phyloP scores from a whole-genome alignment of 2,888 invertebrate genomes.

The Pocota personata region DNA sequence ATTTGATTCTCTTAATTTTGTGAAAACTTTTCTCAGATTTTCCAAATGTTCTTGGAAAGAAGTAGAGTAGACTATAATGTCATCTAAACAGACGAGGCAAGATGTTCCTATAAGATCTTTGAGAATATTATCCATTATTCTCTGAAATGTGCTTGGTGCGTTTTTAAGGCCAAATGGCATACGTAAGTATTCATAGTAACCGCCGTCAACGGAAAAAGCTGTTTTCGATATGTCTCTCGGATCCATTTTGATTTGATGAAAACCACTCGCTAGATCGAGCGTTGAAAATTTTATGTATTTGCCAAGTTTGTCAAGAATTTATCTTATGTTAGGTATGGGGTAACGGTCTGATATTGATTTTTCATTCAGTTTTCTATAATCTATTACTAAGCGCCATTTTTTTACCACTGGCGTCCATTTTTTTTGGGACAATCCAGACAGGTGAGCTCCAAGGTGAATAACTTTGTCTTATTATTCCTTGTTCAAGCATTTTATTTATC shows the following conservation, averaged over 20 bases:
- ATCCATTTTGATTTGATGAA: constrained; percentile 77
- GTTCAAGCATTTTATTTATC: background rate
- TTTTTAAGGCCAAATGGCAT: too few relatives aligned
- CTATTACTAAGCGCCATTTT: too few relatives aligned
- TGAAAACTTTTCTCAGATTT: constrained; percentile 73
- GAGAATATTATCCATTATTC: constrained; percentile 35
- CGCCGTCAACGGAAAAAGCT: constrained; percentile 70
- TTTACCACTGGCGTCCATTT: too few relatives aligned
- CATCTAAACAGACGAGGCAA: constrained; percentile 75
- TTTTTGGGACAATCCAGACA: too few relatives aligned
- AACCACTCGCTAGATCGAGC: constrained; percentile 77
- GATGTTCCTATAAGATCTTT: constrained; percentile 48
- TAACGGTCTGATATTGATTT: too few relatives aligned
- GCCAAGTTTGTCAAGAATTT: too few relatives aligned
- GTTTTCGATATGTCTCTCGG: constrained; percentile 67
- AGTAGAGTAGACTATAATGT: constrained; percentile 76
- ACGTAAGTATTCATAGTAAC: constrained; percentile 69
- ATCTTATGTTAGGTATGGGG: too few relatives aligned
- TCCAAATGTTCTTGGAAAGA: constrained; percentile 76
- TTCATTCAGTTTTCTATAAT: too few relatives aligned
- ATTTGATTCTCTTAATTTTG: constrained; percentile 69
- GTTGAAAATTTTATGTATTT: constrained; percentile 79
- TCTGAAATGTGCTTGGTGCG: too few relatives aligned
- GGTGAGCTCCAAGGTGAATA: too few relatives aligned
- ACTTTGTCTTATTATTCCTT: constrained; percentile 16